Percentiles rank a stretch among this genome's conserved stretches.
phyloP scores from a whole-genome alignment of 2,797 vertebrate species.

The Furcifer pardalis region DNA sequence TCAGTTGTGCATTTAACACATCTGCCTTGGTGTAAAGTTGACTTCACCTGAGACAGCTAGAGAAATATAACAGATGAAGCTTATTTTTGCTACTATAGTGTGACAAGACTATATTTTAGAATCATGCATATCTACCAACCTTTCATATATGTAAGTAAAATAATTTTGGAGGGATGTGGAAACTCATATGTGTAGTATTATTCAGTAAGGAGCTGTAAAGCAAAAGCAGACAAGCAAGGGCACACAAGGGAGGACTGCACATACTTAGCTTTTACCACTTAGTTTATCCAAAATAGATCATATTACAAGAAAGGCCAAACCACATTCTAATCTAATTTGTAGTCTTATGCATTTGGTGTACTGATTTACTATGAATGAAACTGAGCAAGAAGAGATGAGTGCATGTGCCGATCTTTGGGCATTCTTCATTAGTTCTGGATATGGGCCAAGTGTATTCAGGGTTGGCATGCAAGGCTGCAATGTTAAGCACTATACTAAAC shows the following conservation, averaged over 20 bases:
- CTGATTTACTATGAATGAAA: neutral
- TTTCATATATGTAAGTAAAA: neutral
- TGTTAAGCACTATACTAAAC: neutral
- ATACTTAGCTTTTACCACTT: neutral
- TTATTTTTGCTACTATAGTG: neutral
- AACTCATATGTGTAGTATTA: neutral
- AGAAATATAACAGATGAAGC: neutral
- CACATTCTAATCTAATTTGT: slow-evolving; percentile 15
- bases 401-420: neutral
- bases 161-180: neutral
- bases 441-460: neutral
- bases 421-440: slow-evolving; percentile 16
- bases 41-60: neutral
- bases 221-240: neutral
- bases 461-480: neutral
- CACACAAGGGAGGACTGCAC: neutral
- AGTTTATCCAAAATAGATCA: neutral
- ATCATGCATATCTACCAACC: neutral
- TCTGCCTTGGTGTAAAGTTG: neutral
- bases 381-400: neutral
- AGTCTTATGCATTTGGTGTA: slow-evolving; percentile 1
- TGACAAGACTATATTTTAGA: neutral
- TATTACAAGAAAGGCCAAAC: slow-evolving; percentile 13
- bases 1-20: neutral
- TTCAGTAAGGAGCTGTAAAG: neutral